These are phyloP conservation scores for Sphinx pinastri DNA, from an alignment of 2,888 invertebrate genomes.

Conservation along the genomic window DNA sequence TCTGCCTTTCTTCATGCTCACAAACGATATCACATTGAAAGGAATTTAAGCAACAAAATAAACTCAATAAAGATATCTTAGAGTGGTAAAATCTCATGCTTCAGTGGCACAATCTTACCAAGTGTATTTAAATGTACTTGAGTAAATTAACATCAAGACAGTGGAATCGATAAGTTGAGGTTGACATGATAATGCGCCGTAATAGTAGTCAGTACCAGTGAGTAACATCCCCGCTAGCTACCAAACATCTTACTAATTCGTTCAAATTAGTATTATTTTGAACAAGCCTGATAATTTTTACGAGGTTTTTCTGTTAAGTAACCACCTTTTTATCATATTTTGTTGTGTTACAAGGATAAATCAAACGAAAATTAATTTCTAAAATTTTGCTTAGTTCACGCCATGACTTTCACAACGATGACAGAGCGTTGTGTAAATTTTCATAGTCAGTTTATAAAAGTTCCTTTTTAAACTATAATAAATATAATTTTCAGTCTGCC, in stretches of 20 bases:
- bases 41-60: background rate
- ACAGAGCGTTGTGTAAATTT: background rate
- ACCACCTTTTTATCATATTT: too few relatives aligned
- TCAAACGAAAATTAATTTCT: background rate
- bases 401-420: background rate
- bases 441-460: background rate
- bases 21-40: background rate
- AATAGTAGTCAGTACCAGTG: background rate
- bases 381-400: background rate
- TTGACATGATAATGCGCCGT: background rate
- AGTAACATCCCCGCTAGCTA: constrained; percentile 2
- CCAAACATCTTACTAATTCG: background rate
- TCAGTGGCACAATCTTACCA: background rate
- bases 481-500: too few relatives aligned
- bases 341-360: too few relatives aligned
- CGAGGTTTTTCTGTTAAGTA: too few relatives aligned
- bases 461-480: too few relatives aligned
- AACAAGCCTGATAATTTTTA: background rate
- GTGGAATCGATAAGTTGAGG: background rate
- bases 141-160: background rate
- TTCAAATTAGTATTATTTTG: background rate
- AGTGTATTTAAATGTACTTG: background rate
- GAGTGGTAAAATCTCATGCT: background rate
- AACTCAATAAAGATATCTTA: background rate
- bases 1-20: too few relatives aligned